These are phyloP conservation scores for Laticauda laticaudata DNA, from an alignment of 2,113 vertebrate genomes.

Conservation along the genomic window DNA sequence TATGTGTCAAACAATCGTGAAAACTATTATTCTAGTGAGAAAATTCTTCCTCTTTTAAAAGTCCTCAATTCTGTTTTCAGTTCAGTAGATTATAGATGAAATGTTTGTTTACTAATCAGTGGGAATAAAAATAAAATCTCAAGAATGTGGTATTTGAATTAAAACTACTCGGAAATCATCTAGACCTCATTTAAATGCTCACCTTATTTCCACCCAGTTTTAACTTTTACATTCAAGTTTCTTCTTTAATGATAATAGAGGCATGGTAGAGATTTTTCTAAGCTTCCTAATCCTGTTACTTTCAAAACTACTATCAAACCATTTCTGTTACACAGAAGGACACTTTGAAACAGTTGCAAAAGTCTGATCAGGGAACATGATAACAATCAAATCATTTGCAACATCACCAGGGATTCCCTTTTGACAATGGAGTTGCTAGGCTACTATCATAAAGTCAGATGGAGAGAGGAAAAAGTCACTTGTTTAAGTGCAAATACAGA, in stretches of 20 bases:
- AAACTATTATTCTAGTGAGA: neutral
- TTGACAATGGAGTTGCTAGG: constrained; percentile 69
- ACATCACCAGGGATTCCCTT: constrained; percentile 60
- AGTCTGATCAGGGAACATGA: constrained; percentile 59
- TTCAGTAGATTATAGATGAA: neutral
- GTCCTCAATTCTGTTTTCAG: neutral
- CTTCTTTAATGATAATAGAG: neutral
- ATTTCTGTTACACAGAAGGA: constrained; percentile 52
- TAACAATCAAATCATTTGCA: constrained; percentile 56
- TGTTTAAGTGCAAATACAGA: constrained; percentile 75
- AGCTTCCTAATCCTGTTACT: constrained; percentile 9
- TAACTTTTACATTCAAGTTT: neutral
- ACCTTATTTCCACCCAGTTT: neutral
- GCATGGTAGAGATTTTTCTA: too few relatives aligned
- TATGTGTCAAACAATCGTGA: neutral
- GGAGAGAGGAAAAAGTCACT: constrained; percentile 55
- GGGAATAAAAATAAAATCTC: neutral
- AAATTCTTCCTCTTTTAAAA: neutral
- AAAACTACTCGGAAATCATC: too few relatives aligned
- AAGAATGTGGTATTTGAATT: neutral
- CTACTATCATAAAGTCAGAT: constrained; percentile 68
- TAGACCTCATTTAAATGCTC: neutral
- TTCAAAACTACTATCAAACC: neutral
- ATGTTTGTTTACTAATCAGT: too few relatives aligned
- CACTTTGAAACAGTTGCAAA: constrained; percentile 53